Evolutionary conservation across 2,113 vertebrate species (phyloP).

Genomic region (Balaeniceps rex): DNA sequence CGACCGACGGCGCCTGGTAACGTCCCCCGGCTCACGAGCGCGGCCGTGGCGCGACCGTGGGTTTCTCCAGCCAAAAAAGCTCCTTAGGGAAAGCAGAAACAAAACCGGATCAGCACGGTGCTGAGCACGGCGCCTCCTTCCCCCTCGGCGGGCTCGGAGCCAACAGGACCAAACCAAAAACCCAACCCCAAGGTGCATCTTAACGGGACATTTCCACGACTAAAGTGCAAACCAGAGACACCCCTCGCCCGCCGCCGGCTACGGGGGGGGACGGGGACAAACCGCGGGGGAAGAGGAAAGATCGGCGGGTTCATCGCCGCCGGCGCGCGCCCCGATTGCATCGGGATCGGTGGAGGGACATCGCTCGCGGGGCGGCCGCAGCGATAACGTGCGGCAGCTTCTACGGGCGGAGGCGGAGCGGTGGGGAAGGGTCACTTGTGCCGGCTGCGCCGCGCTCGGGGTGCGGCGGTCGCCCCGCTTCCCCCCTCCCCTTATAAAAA

Average conservation of each 20-base stretch:
- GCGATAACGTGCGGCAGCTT: neutral
- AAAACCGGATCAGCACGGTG: neutral
- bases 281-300: neutral
- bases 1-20: fast-evolving
- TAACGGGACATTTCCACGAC: neutral
- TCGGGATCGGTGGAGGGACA: neutral
- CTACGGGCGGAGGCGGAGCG: neutral
- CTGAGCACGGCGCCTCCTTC: neutral
- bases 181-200: neutral
- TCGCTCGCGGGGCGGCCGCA: neutral
- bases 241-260: neutral
- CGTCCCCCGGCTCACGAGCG: neutral
- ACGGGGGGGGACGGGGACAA: neutral
- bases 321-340: neutral
- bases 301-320: too few relatives aligned
- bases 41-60: too few relatives aligned
- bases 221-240: slow-evolving; percentile 65
- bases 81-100: neutral
- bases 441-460: neutral
- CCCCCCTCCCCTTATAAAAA: neutral
- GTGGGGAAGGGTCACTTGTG: neutral
- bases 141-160: neutral
- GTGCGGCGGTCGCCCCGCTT: too few relatives aligned
- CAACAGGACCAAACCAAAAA: neutral
- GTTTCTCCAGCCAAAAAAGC: neutral